These are phyloP conservation scores for Diachasma alloeum DNA, from an alignment of 1,140 invertebrate species.

Conservation along the genomic window DNA sequence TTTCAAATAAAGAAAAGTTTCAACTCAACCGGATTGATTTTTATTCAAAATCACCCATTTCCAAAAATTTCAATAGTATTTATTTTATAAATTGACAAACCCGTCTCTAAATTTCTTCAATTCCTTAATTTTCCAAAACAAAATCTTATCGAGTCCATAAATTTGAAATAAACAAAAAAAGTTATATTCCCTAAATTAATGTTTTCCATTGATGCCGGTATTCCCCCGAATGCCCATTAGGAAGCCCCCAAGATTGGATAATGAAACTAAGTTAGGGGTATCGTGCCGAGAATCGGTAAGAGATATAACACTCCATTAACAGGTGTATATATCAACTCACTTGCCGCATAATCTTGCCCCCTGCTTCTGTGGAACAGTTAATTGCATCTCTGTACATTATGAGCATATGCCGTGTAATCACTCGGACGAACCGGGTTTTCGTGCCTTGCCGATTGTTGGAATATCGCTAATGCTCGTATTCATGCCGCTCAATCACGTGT, in stretches of 20 bases:
- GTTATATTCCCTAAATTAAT: too few relatives aligned
- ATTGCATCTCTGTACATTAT: neutral
- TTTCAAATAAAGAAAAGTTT: too few relatives aligned
- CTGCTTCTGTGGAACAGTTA: neutral
- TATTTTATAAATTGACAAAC: too few relatives aligned
- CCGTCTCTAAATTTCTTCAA: too few relatives aligned
- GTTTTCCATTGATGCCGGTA: too few relatives aligned
- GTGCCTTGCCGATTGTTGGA: neutral
- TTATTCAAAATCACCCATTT: too few relatives aligned
- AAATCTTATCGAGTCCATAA: too few relatives aligned
- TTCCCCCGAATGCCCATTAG: too few relatives aligned
- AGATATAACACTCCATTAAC: neutral
- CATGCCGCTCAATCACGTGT: neutral
- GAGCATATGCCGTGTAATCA: conserved; percentile 1
- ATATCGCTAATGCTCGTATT: conserved; percentile 1
- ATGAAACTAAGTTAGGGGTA: neutral
- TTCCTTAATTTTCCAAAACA: too few relatives aligned
- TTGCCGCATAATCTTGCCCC: neutral
- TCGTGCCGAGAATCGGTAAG: neutral
- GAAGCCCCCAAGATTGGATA: neutral
- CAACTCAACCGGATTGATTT: too few relatives aligned
- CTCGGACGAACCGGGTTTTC: neutral
- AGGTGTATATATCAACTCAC: conserved; percentile 2
- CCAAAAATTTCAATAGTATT: too few relatives aligned
- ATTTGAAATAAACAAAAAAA: too few relatives aligned